Base-by-base conservation (phyloP, 2,888 invertebrate species). In the Apomyelois bistriatella region DNA sequence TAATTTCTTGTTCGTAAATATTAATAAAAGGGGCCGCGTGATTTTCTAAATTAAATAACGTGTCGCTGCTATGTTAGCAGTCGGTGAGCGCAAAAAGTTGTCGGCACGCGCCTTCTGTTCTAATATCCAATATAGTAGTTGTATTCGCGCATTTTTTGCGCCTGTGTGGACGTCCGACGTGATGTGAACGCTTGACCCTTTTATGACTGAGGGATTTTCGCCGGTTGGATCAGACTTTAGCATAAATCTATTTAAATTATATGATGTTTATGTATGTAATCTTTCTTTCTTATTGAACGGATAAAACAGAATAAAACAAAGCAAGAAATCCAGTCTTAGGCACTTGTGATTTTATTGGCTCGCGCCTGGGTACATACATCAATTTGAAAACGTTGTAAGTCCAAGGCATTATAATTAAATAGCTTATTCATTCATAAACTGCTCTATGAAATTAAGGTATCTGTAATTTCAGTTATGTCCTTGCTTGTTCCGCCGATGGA, bases 61-160 rank as follows among this genome's bases (percentile, higher is more conserved):
- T 62, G 63, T 68, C 66, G 65, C 28, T 58, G 64, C 62, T 58
- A 66, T 62, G 63, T 61, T 61, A 60, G 61, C 57, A 66, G 63
- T 64, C 66, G 59, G 58, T 52, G 55, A 38, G 55, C 48, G 64
- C 79, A 84, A 83, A 84, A 84, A 82, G 65, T 69, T 61, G 78
- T 72, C 79, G 79, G 82, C 83, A 82, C 83, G 80, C 83, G 83
- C 84, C 80, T 79, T 77, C 79, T 82, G 83, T 79, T 86, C 83
- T 86, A 84, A 89, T 86, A 85, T 89, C 86, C 84, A 87, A 85
- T 88, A 85, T 87, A 87, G 86, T 87, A 88, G 86, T 88, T 79
- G 82, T 78, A 74, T 75, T 78, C 69, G 68, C 66, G 76, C 62
- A 65, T 74, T 87, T 89, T 89, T 89, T 87, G 86, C 73, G 60